These are phyloP conservation scores for Notolepis coatsorum DNA, from an alignment of 2,797 vertebrate genomes.

Conservation along the genomic window DNA sequence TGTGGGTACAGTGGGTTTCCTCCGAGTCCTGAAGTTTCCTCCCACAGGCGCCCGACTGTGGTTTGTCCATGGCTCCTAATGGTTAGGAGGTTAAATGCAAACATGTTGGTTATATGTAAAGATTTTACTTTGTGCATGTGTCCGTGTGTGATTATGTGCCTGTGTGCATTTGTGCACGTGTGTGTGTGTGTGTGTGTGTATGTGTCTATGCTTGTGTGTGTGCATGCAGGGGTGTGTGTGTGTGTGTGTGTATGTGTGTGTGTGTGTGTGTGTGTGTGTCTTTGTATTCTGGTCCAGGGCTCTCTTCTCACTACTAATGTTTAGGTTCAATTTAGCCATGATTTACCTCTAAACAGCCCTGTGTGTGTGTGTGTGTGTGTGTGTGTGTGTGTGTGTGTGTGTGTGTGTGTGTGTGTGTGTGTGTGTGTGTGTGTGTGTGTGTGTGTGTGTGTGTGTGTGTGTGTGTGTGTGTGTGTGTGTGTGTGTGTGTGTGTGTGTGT, in stretches of 20 bases:
- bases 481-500: slow-evolving; percentile 32
- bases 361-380: slow-evolving; percentile 34
- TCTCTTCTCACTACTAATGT: slow-evolving; percentile 41
- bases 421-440: slow-evolving; percentile 1
- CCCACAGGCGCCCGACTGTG: no score
- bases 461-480: no score
- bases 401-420: slow-evolving; percentile 7
- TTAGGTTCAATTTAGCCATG: slow-evolving; percentile 68
- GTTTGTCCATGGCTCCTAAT: no score
- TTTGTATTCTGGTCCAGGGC: slow-evolving; percentile 51
- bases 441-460: no score
- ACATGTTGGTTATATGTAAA: no score
- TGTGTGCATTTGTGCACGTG: slow-evolving; percentile 20
- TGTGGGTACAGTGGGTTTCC: no score
- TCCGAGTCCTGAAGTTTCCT: no score
- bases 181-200: neutral
- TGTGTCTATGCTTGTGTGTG: slow-evolving; percentile 16
- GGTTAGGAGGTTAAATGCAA: no score
- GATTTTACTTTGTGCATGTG: no score
- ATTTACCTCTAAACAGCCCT: slow-evolving; percentile 67
- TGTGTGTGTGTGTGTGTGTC: slow-evolving; percentile 1
- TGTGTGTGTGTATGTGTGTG: neutral
- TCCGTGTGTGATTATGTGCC: slow-evolving; percentile 4
- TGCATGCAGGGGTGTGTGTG: slow-evolving; percentile 43
- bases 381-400: slow-evolving; percentile 15